phyloP scores from a whole-genome alignment of 2,888 invertebrate species.

The Caenorhabditis japonica region DNA sequence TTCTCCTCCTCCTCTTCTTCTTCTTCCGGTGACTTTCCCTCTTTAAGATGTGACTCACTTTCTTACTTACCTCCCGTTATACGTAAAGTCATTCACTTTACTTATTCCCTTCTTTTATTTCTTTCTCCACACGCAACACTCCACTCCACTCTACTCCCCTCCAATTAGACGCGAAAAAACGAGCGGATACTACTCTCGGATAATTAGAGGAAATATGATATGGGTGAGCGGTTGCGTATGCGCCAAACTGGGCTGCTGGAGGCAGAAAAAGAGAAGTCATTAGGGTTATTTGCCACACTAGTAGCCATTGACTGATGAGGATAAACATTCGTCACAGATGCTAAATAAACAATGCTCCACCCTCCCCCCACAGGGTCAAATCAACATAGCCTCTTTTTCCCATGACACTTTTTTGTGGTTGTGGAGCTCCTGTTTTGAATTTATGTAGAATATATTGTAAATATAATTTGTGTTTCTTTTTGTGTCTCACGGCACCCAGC shows the following conservation, averaged over 20 bases:
- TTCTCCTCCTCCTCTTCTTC: slow-evolving; percentile 5
- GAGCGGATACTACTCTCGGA: slow-evolving; percentile 15
- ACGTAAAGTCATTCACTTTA: slow-evolving; percentile 11
- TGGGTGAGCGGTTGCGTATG: slow-evolving; percentile 48
- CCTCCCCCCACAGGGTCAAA: slow-evolving; percentile 6
- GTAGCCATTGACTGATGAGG: not conserved
- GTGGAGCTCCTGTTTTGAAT: not conserved
- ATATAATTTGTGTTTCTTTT: too few species aligned
- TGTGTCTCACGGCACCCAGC: too few species aligned
- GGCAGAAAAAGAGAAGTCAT: slow-evolving; percentile 37
- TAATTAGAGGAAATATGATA: slow-evolving; percentile 49
- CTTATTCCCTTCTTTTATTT: not conserved
- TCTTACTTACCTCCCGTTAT: slow-evolving; percentile 30
- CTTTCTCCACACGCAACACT: not conserved
- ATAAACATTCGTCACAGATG: slow-evolving; percentile 26
- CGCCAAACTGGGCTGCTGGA: slow-evolving; percentile 35
- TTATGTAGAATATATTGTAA: too few species aligned
- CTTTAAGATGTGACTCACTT: slow-evolving; percentile 5
- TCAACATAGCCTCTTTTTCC: slow-evolving; percentile 8
- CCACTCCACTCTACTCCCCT: too few species aligned
- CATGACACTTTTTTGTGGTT: slow-evolving; percentile 9
- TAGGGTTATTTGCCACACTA: slow-evolving; percentile 15
- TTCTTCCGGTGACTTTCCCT: not conserved
- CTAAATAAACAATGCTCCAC: slow-evolving; percentile 21
- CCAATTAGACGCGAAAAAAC: slow-evolving; percentile 15